Percentiles rank a stretch among this genome's conserved stretches.
Conservation (phyloP, 37 sponge, comb jelly and placozoan species). For the Oscarella lobularis region DNA sequence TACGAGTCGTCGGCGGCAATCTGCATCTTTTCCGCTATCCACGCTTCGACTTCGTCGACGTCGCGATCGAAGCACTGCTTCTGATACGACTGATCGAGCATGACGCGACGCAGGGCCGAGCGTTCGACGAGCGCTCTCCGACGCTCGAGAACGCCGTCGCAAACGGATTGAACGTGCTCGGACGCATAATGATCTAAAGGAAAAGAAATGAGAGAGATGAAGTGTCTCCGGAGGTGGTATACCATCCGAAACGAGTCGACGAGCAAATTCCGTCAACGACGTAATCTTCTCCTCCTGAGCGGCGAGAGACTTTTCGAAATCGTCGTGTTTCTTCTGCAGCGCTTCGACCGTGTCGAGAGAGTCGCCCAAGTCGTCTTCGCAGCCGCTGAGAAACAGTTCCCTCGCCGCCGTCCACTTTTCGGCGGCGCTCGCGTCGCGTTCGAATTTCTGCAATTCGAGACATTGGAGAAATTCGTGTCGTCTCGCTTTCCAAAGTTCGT, state of each 20-base stretch:
- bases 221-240: neutral
- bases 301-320: neutral
- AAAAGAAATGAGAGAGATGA: neutral
- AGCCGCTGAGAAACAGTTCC: neutral
- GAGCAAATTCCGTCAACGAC: neutral
- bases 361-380: neutral
- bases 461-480: neutral
- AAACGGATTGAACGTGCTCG: neutral
- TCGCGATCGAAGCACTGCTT: neutral
- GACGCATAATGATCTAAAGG: neutral
- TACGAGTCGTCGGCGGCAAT: neutral
- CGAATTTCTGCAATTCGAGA: neutral
- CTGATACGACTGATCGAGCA: neutral
- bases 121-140: neutral
- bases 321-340: conserved; percentile 1
- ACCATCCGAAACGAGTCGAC: neutral
- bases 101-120: neutral
- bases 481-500: neutral
- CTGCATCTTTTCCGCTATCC: neutral
- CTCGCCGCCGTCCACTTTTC: neutral
- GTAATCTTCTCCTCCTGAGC: neutral
- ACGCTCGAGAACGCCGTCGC: neutral
- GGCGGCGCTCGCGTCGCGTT: neutral
- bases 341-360: neutral
- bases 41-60: neutral